phyloP scores from a whole-genome alignment of 92 coral and sea anemone species.

The Meandrina meandrites region DNA sequence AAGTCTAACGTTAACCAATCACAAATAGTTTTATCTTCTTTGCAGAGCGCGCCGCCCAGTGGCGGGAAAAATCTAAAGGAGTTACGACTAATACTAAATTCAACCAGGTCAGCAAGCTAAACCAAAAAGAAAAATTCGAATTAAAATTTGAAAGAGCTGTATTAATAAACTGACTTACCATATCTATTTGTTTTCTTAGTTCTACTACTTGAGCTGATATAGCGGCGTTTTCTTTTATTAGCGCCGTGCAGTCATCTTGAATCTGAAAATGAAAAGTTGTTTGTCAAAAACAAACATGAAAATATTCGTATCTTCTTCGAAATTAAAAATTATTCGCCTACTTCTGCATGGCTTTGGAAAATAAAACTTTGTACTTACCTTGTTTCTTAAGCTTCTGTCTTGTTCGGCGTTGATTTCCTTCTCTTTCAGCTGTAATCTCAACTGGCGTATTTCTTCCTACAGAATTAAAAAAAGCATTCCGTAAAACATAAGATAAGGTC shows the following conservation, averaged over 20 bases:
- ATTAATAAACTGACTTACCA: conserved; percentile 63
- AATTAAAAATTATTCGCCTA: not conserved
- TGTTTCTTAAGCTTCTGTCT: conserved; percentile 88
- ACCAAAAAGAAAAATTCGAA: not conserved
- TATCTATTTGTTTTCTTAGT: conserved; percentile 89
- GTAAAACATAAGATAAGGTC: not conserved
- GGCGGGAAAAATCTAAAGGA: not conserved
- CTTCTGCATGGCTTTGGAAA: not conserved
- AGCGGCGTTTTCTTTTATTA: conserved; percentile 97
- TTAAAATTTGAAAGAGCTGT: not conserved
- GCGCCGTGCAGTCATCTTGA: conserved; percentile 97
- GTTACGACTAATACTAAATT: too few species aligned
- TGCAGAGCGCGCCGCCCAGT: not conserved
- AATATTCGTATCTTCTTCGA: not conserved
- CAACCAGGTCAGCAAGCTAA: not conserved
- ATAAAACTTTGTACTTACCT: conserved; percentile 43
- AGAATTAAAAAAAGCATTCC: not conserved
- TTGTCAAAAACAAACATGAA: not conserved
- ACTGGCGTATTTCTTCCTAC: conserved; percentile 95
- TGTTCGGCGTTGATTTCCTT: conserved; percentile 88
- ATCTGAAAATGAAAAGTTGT: conserved; percentile 49
- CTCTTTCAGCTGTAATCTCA: conserved; percentile 86
- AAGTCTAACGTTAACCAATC: not conserved
- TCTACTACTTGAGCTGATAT: conserved; percentile 96
- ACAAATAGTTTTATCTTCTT: not conserved